These are phyloP conservation scores for Heterotis niloticus DNA, from an alignment of 2,113 vertebrate species.

Conservation along the genomic window DNA sequence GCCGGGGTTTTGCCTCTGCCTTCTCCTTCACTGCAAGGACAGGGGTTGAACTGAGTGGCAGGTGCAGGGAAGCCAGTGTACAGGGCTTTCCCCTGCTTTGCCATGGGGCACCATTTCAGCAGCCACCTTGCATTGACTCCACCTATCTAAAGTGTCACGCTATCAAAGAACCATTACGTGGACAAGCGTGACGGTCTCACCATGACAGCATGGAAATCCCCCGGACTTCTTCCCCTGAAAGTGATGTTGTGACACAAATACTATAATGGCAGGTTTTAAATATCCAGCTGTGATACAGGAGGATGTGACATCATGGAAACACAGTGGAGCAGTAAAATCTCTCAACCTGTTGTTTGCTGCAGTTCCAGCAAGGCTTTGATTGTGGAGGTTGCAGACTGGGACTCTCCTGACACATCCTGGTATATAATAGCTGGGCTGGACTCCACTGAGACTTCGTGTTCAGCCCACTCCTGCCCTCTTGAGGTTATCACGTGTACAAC, in stretches of 20 bases:
- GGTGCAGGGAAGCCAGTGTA: neutral
- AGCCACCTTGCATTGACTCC: neutral
- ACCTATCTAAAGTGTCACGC: neutral
- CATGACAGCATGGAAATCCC: constrained; percentile 1
- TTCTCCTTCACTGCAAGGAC: constrained; percentile 81
- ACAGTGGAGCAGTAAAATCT: neutral
- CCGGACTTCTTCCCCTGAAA: constrained; percentile 10
- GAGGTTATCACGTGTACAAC: constrained; percentile 89
- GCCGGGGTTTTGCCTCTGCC: constrained; percentile 78
- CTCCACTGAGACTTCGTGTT: constrained; percentile 91
- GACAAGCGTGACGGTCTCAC: neutral
- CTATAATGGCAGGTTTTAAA: neutral
- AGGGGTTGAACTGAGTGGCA: neutral
- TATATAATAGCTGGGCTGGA: constrained; percentile 90
- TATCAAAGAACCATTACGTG: neutral
- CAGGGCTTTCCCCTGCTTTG: neutral
- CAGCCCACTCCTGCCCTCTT: constrained; percentile 90
- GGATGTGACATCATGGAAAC: neutral
- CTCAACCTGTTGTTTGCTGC: constrained; percentile 86
- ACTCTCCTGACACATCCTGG: constrained; percentile 85
- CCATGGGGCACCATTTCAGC: neutral
- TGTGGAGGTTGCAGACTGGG: constrained; percentile 93
- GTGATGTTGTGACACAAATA: neutral
- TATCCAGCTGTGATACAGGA: constrained; percentile 4
- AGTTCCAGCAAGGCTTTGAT: constrained; percentile 95